Evolutionary conservation across 1,140 invertebrate species (phyloP).

Genomic region (Cephus cinctus): DNA sequence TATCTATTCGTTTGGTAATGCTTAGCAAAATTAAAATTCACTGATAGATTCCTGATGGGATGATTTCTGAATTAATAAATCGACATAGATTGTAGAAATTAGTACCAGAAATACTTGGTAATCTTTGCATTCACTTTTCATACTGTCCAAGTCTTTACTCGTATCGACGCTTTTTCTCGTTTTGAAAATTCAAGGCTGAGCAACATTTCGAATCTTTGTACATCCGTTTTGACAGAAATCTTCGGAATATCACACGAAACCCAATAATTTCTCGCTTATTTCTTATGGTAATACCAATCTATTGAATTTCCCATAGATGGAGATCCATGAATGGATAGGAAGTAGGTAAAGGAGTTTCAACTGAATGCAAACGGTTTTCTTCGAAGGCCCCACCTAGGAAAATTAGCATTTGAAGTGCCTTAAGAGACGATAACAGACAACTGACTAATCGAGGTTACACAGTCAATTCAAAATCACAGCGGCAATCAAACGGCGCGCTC

Average conservation of each 20-base stretch:
- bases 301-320: slow-evolving; percentile 23
- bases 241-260: neutral
- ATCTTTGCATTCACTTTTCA: too few relatives aligned
- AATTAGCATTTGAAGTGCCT: slow-evolving; percentile 49
- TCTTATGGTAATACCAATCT: slow-evolving; percentile 24
- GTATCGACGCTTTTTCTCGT: too few relatives aligned
- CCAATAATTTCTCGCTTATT: slow-evolving; percentile 13
- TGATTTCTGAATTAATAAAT: too few relatives aligned
- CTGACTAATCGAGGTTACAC: slow-evolving; percentile 18
- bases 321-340: slow-evolving; percentile 23
- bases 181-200: neutral
- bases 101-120: neutral
- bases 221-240: slow-evolving; percentile 1
- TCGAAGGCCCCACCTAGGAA: slow-evolving; percentile 23
- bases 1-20: too few relatives aligned
- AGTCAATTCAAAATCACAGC: too few relatives aligned
- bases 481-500: too few relatives aligned
- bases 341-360: slow-evolving; percentile 22
- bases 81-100: too few relatives aligned
- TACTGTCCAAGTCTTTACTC: too few relatives aligned
- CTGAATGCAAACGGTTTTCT: slow-evolving; percentile 31
- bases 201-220: neutral
- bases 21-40: too few relatives aligned
- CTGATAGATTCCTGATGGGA: too few relatives aligned
- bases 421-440: slow-evolving; percentile 31